Conservation (phyloP, 2,113 vertebrate species). For the Puffinus mauretanicus region DNA sequence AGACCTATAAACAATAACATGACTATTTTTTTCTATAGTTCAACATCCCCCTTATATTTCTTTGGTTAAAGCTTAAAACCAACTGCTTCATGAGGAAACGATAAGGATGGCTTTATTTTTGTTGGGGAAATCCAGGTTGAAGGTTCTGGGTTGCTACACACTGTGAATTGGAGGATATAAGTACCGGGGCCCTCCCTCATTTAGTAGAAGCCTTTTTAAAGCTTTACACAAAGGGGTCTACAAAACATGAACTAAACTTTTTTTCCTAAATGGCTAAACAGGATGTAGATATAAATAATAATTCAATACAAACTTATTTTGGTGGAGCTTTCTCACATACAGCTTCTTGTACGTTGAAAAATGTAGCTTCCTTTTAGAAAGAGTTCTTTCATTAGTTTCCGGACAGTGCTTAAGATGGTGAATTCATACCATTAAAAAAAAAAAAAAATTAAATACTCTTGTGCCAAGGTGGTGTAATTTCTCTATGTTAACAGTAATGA, state of each 20-base stretch:
- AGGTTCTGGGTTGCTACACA: neutral
- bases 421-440: neutral
- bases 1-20: neutral
- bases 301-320: constrained; percentile 62
- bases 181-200: constrained; percentile 56
- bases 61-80: constrained; percentile 26
- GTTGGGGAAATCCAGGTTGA: constrained; percentile 46
- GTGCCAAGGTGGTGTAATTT: neutral
- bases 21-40: neutral
- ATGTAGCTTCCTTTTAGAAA: constrained; percentile 50
- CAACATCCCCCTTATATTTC: neutral
- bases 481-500: neutral
- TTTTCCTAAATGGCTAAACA: constrained; percentile 68
- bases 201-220: constrained; percentile 61
- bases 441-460: neutral
- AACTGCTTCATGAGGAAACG: constrained; percentile 37
- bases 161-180: constrained; percentile 80
- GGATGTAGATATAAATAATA: constrained; percentile 81
- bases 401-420: neutral
- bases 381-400: constrained; percentile 37
- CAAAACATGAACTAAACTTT: constrained; percentile 47
- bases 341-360: constrained; percentile 47
- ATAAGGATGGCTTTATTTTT: constrained; percentile 51
- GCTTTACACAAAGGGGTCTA: constrained; percentile 41
- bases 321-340: constrained; percentile 69